Evolutionary conservation across 2,888 invertebrate species (phyloP).

Genomic region (Eupithecia abbreviata): DNA sequence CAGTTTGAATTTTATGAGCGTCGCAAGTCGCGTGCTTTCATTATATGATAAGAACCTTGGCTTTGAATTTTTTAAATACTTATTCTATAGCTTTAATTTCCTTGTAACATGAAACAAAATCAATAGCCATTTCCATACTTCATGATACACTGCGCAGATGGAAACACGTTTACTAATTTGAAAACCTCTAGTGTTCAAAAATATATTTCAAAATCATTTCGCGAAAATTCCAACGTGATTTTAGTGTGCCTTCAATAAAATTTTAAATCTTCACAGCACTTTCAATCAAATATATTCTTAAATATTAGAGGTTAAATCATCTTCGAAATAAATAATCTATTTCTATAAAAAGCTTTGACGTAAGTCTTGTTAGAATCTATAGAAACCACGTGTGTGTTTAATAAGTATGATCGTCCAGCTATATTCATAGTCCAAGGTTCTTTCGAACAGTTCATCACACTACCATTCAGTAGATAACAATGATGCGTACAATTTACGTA

Average conservation of each 20-base stretch:
- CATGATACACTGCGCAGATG: neutral
- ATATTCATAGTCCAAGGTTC: constrained; percentile 24
- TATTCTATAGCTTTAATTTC: neutral
- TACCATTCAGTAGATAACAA: constrained; percentile 20
- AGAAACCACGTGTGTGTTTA: constrained; percentile 11
- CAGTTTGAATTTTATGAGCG: neutral
- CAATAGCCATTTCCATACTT: neutral
- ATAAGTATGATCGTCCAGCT: constrained; percentile 17
- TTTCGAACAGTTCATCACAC: constrained; percentile 5
- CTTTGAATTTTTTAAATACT: neutral
- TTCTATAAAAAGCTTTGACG: constrained; percentile 16
- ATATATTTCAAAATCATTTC: too few species aligned
- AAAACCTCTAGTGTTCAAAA: too few species aligned
- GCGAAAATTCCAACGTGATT: neutral
- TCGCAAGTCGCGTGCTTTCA: neutral
- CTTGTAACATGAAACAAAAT: constrained; percentile 4
- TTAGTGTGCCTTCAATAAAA: neutral
- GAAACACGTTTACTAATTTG: neutral
- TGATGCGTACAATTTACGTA: constrained; percentile 11
- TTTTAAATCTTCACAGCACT: neutral
- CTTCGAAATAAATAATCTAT: neutral
- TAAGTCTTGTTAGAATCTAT: constrained; percentile 3
- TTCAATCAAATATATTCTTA: neutral
- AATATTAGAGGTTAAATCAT: neutral
- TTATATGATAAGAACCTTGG: neutral